Base-by-base conservation (phyloP, 1,140 invertebrate genomes). In the Phymastichus coffea region DNA sequence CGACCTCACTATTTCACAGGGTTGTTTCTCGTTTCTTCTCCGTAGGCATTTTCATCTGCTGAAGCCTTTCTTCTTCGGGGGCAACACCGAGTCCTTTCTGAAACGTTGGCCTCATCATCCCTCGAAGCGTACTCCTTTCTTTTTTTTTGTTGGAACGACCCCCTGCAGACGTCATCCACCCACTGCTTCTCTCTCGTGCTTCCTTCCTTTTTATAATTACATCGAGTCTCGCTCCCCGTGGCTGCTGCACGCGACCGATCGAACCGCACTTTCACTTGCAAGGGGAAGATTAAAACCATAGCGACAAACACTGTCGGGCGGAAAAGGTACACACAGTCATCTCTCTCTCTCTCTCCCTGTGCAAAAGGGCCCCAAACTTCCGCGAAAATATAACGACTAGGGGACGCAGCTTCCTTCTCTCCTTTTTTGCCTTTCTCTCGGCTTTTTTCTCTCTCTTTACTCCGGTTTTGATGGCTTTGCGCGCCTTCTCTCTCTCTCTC, bases 131-230 rank as follows among this genome's bases (percentile, higher is more conserved):
- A n/a, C n/a, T n/a, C n/a, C n/a, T n/a, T n/a, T n/a, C n/a, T n/a
- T n/a, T n/a, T n/a, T n/a, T n/a, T n/a, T n/a, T n/a, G n/a, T n/a
- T n/a, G n/a, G n/a, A n/a, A n/a, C n/a, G n/a, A n/a, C n/a, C n/a
- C n/a, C n/a, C n/a, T n/a, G n/a, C n/a, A n/a, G n/a, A n/a, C n/a
- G n/a, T n/a, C n/a, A n/a, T n/a, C n/a, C n/a, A n/a, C n/a, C n/a
- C n/a, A n/a, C n/a, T n/a, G n/a, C n/a, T n/a, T n/a, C n/a, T n/a
- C n/a, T n/a, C n/a, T n/a, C n/a, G n/a, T 51, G 26, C 20, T 48
- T 48, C n/a, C 48, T 58, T 65, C 56, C 56, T 63, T 58, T 61
- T 61, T 54, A 61, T 61, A 61, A 61, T 61, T 61, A 61, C 58
- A 61, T 61, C 51, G 58, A 17, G 47, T 58, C 33, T 19, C 56